Evolutionary conservation across 2,113 vertebrate genomes (phyloP), one percentile per base, ranked within the genome.

Genomic region (Glaucomys volans): DNA sequence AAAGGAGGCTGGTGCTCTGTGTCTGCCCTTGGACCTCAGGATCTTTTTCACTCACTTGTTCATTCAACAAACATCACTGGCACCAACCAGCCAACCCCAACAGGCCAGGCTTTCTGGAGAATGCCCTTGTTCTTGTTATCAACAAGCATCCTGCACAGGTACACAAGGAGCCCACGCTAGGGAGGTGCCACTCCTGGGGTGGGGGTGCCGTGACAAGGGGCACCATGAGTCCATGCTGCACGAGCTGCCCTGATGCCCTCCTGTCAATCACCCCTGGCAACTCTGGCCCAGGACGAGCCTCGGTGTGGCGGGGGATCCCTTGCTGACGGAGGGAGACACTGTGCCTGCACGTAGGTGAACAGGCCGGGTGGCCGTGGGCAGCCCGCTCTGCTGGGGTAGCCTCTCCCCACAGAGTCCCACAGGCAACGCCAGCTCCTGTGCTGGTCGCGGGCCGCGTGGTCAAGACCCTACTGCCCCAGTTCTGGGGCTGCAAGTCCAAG

Each of bases 151-250:
- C 40, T 5, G 2, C 37, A 13, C 40, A 1, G 0, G 3, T 28
- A 47, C 13, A 8, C 12, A 2, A 1, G 6, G 13, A 37, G 12
- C 24, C 42, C 66, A 14, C 0, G 32, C 35, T 40, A 0, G 9
- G 9, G 28, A 0, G n/a, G 7, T 0, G 47, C 44, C 57, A 8
- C 1, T 0, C 44, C 26, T 32, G 42, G 14, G 28, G 6, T 6
- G 26, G 35, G 26, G 35, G 26, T 4, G 5, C 0, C 0, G 14
- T 16, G 9, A 16, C 1, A 0, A 32, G 0, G 30, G 5, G 54
- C n/a, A 24, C 47, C 47, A 2, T 1, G 8, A 7, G 8, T 17
- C 54, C 0, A 0, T 4, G n/a, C 16, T 1, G 22, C 11, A 24
- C 2, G 81, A 20, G 0, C 3, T 0, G 24, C 37, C 44, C n/a